phyloP scores from a whole-genome alignment of 2,888 invertebrate species.

The Temnothorax unifasciatus region DNA sequence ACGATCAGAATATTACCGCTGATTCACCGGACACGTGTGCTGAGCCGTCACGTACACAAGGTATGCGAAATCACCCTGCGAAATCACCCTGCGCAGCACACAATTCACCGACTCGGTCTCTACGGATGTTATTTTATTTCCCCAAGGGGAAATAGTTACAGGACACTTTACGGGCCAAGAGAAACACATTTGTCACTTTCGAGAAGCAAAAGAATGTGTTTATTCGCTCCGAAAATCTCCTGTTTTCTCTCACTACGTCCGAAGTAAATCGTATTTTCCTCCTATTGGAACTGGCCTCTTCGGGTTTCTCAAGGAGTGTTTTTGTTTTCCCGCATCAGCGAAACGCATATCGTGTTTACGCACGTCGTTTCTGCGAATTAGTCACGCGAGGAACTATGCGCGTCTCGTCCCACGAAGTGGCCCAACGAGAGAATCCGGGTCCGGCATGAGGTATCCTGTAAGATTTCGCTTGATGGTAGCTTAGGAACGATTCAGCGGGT shows the following conservation, averaged over 20 bases:
- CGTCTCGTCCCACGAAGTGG: not conserved
- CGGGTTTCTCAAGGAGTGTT: not conserved
- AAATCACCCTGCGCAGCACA: not conserved
- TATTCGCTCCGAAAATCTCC: not conserved
- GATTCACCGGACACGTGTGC: slow-evolving; percentile 52
- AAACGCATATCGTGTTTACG: not conserved
- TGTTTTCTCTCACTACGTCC: not conserved
- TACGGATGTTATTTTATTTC: not conserved
- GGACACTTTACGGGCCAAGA: not conserved
- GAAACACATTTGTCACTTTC: not conserved
- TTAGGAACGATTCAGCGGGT: not conserved
- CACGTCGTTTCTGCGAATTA: not conserved
- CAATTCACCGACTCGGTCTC: not conserved
- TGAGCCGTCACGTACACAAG: not conserved
- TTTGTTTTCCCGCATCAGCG: not conserved
- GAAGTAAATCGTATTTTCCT: not conserved
- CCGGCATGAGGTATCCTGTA: not conserved
- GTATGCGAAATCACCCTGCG: not conserved
- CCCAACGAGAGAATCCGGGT: not conserved
- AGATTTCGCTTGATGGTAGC: not conserved
- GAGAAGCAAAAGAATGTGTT: not conserved
- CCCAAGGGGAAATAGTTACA: not conserved
- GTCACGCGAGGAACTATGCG: not conserved
- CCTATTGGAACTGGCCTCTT: not conserved
- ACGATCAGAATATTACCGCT: slow-evolving; percentile 56